Conservation (phyloP, 2,888 invertebrate genomes). For the Anagyrus pseudococci region DNA sequence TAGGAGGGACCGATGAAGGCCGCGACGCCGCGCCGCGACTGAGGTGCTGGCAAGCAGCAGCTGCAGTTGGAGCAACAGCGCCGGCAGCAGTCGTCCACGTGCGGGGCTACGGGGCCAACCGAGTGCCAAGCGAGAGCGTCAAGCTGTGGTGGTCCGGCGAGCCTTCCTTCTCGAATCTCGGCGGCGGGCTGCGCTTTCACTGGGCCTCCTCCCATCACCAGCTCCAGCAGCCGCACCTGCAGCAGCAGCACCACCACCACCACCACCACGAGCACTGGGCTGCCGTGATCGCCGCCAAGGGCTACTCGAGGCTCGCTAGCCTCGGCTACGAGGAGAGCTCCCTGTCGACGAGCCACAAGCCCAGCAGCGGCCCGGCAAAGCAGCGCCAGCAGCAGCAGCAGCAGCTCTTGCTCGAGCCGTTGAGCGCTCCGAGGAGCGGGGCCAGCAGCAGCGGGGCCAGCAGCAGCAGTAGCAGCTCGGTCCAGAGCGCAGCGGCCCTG, state of each 20-base stretch:
- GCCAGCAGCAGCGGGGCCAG: slow-evolving; percentile 29
- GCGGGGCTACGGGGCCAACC: too few relatives aligned
- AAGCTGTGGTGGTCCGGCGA: slow-evolving; percentile 58
- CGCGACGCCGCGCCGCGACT: neutral
- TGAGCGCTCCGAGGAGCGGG: neutral
- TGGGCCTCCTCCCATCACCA: slow-evolving; percentile 33
- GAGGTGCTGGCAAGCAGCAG: too few relatives aligned
- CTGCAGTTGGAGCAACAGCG: slow-evolving; percentile 1
- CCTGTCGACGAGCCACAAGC: slow-evolving; percentile 1
- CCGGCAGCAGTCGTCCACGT: too few relatives aligned
- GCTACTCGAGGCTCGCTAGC: slow-evolving; percentile 12
- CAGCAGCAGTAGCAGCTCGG: slow-evolving; percentile 22
- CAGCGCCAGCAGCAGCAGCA: slow-evolving; percentile 19
- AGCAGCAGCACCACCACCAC: slow-evolving; percentile 20
- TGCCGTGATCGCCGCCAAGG: slow-evolving; percentile 37
- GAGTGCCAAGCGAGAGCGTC: slow-evolving; percentile 35
- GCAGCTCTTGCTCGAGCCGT: slow-evolving; percentile 22
- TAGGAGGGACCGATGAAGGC: slow-evolving; percentile 9
- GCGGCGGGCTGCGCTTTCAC: slow-evolving; percentile 42
- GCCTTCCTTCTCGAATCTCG: slow-evolving; percentile 41
- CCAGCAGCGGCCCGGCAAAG: slow-evolving; percentile 30
- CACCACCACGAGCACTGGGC: slow-evolving; percentile 34
- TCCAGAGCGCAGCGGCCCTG: slow-evolving; percentile 25
- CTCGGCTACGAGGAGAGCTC: slow-evolving; percentile 8
- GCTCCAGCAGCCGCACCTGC: slow-evolving; percentile 7